A percentile compares a stretch with the other conserved stretches of the same genome.
Conservation (phyloP, 2,797 vertebrate genomes). For the Artibeus jamaicensis region DNA sequence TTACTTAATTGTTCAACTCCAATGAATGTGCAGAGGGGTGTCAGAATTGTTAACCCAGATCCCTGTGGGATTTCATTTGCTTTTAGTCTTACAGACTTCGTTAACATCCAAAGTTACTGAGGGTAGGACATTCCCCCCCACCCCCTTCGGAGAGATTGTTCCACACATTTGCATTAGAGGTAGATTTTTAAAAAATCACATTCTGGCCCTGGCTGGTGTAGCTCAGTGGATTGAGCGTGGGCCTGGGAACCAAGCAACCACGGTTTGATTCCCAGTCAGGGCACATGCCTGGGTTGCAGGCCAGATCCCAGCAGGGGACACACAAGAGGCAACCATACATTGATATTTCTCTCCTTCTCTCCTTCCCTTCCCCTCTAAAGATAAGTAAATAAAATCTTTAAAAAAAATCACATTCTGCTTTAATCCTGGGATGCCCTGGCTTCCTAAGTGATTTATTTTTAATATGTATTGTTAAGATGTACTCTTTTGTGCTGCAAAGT, state of each 20-base stretch:
- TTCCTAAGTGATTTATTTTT: neutral
- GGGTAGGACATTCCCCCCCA: neutral
- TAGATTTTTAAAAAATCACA: neutral
- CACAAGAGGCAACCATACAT: too few relatives aligned
- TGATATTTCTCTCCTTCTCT: too few relatives aligned
- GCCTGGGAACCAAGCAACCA: too few relatives aligned
- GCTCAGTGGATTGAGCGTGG: too few relatives aligned
- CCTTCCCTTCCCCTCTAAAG: too few relatives aligned
- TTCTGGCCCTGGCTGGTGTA: neutral
- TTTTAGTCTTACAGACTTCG: neutral
- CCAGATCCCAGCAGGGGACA: too few relatives aligned
- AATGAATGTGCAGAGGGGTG: neutral
- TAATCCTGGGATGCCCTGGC: neutral
- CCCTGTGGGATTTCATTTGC: neutral
- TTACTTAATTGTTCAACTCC: neutral
- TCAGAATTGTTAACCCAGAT: constrained; percentile 2
- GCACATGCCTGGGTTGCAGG: too few relatives aligned
- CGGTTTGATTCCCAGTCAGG: too few relatives aligned
- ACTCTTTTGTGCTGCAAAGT: neutral
- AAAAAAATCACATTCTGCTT: neutral
- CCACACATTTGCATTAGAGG: neutral
- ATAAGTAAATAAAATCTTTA: too few relatives aligned
- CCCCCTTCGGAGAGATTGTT: neutral
- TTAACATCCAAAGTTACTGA: neutral
- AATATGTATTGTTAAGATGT: neutral